Conservation (phyloP, 2,113 vertebrate genomes). For the Phalacrocorax aristotelis region DNA sequence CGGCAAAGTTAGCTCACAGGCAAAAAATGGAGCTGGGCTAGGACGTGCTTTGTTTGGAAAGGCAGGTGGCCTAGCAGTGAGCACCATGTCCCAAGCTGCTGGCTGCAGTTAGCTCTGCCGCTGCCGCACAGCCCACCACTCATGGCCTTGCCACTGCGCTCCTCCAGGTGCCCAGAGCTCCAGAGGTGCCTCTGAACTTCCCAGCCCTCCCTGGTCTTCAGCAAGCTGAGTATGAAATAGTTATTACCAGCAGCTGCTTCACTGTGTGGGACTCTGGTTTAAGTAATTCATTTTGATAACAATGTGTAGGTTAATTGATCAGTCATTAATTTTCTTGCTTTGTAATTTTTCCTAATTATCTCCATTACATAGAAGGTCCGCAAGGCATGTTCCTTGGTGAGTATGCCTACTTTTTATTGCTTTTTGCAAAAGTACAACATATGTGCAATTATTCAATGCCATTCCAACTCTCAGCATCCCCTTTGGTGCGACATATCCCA, state of each 20-base stretch:
- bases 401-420: not conserved
- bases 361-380: not conserved
- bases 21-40: not conserved
- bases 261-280: not conserved
- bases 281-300: constrained; percentile 21
- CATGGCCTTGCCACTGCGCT: accelerated
- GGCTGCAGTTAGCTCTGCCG: not conserved
- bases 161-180: not conserved
- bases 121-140: not conserved
- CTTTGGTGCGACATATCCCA: not conserved
- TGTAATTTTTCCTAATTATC: not conserved
- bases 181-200: not conserved
- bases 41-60: not conserved
- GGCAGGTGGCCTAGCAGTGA: accelerated
- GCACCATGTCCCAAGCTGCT: accelerated
- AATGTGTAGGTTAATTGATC: not conserved
- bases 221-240: not conserved
- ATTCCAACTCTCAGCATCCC: not conserved
- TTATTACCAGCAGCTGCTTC: not conserved
- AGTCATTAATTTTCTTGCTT: constrained; percentile 21
- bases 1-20: not conserved
- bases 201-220: not conserved
- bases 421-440: not conserved
- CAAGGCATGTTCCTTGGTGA: not conserved
- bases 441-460: not conserved